These are phyloP conservation scores for Plagiodera versicolora DNA, from an alignment of 2,888 invertebrate genomes.

Conservation along the genomic window DNA sequence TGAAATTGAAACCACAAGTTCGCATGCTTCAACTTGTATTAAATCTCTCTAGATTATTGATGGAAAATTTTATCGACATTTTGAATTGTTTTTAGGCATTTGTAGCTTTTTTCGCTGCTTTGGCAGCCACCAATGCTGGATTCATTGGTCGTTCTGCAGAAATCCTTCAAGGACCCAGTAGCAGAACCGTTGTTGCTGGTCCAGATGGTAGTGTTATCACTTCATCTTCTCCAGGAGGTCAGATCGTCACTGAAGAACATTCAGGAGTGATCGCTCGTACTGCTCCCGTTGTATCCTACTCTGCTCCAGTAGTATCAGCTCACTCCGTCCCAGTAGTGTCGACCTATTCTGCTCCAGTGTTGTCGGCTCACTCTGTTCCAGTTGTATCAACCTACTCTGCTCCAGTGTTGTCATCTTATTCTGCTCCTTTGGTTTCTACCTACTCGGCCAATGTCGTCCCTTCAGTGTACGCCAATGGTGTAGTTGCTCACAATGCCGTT, in stretches of 20 bases:
- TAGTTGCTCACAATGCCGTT: conserved; percentile 19
- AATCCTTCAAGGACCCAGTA: conserved; percentile 45
- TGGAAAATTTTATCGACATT: background rate
- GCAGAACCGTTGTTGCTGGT: conserved; percentile 40
- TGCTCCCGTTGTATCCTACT: conserved; percentile 28
- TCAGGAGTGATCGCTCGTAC: conserved; percentile 30
- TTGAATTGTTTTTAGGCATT: conserved; percentile 23
- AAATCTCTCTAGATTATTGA: too few relatives aligned
- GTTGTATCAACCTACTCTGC: conserved; percentile 23
- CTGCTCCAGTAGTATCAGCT: conserved; percentile 24
- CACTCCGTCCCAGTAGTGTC: conserved; percentile 24
- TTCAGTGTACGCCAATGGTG: conserved; percentile 20
- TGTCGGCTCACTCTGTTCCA: conserved; percentile 23
- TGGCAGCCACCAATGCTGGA: conserved; percentile 37
- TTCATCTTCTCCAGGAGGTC: conserved; percentile 41
- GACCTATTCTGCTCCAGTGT: conserved; percentile 26
- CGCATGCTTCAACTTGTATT: too few relatives aligned
- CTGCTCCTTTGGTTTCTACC: conserved; percentile 25
- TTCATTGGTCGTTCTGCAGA: too few relatives aligned
- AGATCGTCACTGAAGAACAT: conserved; percentile 37
- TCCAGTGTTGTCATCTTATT: conserved; percentile 15
- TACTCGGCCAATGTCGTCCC: conserved; percentile 29
- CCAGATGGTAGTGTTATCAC: conserved; percentile 44
- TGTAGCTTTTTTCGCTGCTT: conserved; percentile 39
- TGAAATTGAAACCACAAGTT: too few relatives aligned